These are phyloP conservation scores for Chaitophorus viminalis DNA, from an alignment of 2,888 invertebrate species.

Conservation along the genomic window DNA sequence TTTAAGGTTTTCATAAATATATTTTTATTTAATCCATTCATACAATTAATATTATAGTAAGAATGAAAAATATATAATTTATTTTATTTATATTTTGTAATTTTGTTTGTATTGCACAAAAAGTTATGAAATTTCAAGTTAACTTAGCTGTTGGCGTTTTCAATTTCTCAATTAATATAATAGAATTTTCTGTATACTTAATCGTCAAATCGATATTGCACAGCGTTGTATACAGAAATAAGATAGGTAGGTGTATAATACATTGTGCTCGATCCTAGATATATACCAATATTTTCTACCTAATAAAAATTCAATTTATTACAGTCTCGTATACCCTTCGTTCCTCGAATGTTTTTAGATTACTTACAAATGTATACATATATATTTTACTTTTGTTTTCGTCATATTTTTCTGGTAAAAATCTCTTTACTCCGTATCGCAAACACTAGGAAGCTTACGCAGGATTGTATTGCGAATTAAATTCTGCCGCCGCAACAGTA, in stretches of 20 bases:
- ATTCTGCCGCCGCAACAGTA: constrained; percentile 40
- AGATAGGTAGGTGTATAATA: background rate
- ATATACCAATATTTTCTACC: background rate
- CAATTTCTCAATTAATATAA: no score
- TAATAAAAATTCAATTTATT: background rate
- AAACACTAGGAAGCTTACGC: constrained; percentile 25
- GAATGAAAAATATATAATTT: no score
- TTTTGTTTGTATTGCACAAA: no score
- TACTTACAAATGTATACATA: background rate
- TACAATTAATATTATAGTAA: no score
- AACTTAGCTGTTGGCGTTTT: no score
- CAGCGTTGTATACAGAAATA: background rate
- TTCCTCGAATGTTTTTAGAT: background rate
- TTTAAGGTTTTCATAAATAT: no score
- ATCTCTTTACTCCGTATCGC: background rate
- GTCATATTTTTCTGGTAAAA: background rate
- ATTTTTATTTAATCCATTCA: no score
- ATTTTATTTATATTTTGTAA: no score
- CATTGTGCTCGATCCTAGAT: background rate
- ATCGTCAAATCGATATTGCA: background rate
- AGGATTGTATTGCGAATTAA: constrained; percentile 47
- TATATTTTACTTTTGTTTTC: background rate
- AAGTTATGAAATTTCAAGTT: no score
- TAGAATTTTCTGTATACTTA: no score
- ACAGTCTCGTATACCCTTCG: background rate